phyloP scores from a whole-genome alignment of 1,140 invertebrate species.

The Drosophila nigrodunni region DNA sequence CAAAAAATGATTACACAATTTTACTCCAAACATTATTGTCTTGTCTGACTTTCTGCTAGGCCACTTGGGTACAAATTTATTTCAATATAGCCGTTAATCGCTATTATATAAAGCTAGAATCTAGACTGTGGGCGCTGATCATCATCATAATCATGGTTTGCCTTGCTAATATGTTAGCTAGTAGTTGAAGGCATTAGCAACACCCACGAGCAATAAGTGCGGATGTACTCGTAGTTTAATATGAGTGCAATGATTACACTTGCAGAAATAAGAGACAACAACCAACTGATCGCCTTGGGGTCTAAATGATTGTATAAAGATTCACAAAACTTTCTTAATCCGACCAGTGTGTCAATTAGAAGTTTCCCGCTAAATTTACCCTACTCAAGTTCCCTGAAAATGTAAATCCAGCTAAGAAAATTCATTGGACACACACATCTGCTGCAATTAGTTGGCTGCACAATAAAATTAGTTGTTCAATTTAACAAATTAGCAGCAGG shows the following conservation, averaged over 20 bases:
- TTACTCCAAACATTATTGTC: not conserved
- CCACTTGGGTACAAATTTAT: constrained; percentile 62
- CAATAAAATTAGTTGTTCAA: constrained; percentile 63
- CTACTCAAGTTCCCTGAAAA: not conserved
- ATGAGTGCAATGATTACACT: not conserved
- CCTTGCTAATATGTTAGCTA: constrained; percentile 1
- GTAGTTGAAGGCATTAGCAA: constrained; percentile 50
- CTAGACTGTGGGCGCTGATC: constrained; percentile 13
- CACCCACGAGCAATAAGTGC: constrained; percentile 28
- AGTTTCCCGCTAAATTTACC: not conserved
- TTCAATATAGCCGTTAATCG: constrained; percentile 72
- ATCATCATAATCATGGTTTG: constrained; percentile 29
- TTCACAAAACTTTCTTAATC: not conserved
- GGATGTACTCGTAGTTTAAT: not conserved
- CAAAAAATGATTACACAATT: constrained; percentile 12
- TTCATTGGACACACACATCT: not conserved
- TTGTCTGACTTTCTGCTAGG: constrained; percentile 9
- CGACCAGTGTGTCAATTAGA: not conserved
- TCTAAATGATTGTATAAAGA: too few species aligned
- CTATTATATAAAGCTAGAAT: constrained; percentile 27
- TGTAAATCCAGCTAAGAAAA: constrained; percentile 1
- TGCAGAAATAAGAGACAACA: not conserved
- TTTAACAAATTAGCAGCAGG: constrained; percentile 65
- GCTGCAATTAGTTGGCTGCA: constrained; percentile 26
- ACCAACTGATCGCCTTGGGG: too few species aligned